Conservation (phyloP, 2,113 vertebrate species). For the Okapia johnstoni region DNA sequence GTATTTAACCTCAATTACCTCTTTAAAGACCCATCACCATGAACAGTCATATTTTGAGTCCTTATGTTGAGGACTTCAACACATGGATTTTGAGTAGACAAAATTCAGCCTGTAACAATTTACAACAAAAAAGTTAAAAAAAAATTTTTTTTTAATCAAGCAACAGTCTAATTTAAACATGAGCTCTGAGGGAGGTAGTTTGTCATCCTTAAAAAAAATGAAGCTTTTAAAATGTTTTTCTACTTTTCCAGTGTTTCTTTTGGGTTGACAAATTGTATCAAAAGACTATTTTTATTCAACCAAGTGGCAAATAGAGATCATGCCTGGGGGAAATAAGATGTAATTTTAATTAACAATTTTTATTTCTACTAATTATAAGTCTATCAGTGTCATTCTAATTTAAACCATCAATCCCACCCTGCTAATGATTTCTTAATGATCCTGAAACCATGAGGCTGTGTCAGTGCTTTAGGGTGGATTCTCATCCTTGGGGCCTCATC, state of each 20-base stretch:
- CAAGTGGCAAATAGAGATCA: slow-evolving; percentile 16
- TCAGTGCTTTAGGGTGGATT: neutral
- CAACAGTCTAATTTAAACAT: neutral
- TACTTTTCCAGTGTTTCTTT: neutral
- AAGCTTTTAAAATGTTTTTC: neutral
- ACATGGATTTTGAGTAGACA: neutral
- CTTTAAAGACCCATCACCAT: neutral
- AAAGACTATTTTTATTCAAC: slow-evolving; percentile 26
- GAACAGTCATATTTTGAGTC: neutral
- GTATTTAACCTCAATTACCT: neutral
- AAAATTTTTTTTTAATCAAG: neutral
- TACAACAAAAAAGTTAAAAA: neutral
- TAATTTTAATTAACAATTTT: slow-evolving; percentile 48
- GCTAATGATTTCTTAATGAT: neutral
- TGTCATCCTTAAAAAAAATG: neutral
- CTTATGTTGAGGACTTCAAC: neutral
- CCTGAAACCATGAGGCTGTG: neutral
- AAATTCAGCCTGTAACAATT: neutral
- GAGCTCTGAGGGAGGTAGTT: neutral
- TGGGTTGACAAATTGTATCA: neutral
- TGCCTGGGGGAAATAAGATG: neutral
- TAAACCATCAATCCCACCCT: neutral
- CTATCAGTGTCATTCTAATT: slow-evolving; percentile 7
- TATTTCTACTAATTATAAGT: slow-evolving; percentile 17
- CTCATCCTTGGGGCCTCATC: neutral